Evolutionary conservation across 2,888 invertebrate species (phyloP).

Genomic region (Philereme vetulata): DNA sequence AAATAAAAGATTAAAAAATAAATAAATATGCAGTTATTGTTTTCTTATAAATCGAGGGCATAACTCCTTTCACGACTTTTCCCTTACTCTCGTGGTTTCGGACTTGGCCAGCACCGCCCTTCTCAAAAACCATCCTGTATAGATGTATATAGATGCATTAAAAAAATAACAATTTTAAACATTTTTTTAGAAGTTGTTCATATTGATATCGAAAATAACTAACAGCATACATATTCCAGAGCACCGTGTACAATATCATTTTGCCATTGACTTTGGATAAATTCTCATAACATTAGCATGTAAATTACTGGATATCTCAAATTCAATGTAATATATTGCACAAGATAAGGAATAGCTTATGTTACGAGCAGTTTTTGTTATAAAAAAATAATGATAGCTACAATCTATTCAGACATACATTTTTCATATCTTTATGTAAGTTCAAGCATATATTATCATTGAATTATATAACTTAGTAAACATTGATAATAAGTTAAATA

Average conservation of each 20-base stretch:
- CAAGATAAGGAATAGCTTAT: neutral
- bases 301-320: slow-evolving; percentile 13
- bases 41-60: too few relatives aligned
- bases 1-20: too few relatives aligned
- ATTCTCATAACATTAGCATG: slow-evolving; percentile 27
- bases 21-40: too few relatives aligned
- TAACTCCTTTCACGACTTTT: too few relatives aligned
- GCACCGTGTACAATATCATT: slow-evolving; percentile 8
- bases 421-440: slow-evolving; percentile 18
- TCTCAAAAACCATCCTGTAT: too few relatives aligned
- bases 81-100: too few relatives aligned
- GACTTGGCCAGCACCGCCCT: too few relatives aligned
- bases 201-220: too few relatives aligned
- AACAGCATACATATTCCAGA: too few relatives aligned
- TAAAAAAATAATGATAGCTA: slow-evolving; percentile 12
- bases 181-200: too few relatives aligned
- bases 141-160: too few relatives aligned
- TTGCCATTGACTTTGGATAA: slow-evolving; percentile 19
- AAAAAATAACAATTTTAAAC: too few relatives aligned
- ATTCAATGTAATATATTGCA: slow-evolving; percentile 7
- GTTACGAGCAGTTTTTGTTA: neutral
- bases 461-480: slow-evolving; percentile 10
- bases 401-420: slow-evolving; percentile 1
- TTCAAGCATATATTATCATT: slow-evolving; percentile 15
- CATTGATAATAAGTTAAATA: neutral